Evolutionary conservation across 2,797 vertebrate species (phyloP).

Genomic region (Macropus fuliginosus): DNA sequence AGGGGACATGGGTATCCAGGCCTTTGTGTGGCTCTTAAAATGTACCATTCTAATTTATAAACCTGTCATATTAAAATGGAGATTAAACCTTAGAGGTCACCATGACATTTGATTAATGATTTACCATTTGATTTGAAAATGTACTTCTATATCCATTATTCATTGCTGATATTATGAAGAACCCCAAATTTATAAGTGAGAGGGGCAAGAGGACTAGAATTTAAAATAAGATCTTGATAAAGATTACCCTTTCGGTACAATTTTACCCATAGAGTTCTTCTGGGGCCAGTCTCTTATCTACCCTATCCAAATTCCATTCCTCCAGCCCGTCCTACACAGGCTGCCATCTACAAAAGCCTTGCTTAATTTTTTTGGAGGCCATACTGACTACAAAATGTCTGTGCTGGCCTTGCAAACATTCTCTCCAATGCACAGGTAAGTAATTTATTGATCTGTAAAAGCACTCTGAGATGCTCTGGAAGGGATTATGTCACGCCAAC

Average conservation of each 20-base stretch:
- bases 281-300: neutral
- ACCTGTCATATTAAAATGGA: slow-evolving; percentile 49
- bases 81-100: slow-evolving; percentile 30
- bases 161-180: slow-evolving; percentile 28
- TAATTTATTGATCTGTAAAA: slow-evolving; percentile 89
- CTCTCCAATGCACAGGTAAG: slow-evolving; percentile 84
- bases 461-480: slow-evolving; percentile 86
- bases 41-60: slow-evolving; percentile 15
- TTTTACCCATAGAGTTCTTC: slow-evolving; percentile 38
- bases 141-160: slow-evolving; percentile 1
- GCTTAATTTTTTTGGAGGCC: slow-evolving; percentile 42
- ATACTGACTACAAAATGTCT: slow-evolving; percentile 63
- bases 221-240: slow-evolving; percentile 21
- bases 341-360: neutral
- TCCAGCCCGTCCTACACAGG: neutral
- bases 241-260: neutral
- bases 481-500: slow-evolving; percentile 87
- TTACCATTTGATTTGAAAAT: slow-evolving; percentile 35
- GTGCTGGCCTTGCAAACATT: slow-evolving; percentile 81
- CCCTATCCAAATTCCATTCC: slow-evolving; percentile 11
- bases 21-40: neutral
- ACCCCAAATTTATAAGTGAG: slow-evolving; percentile 34
- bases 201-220: slow-evolving; percentile 28
- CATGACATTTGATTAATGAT: slow-evolving; percentile 59
- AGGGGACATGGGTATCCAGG: neutral